Percentiles rank a stretch among this genome's conserved stretches.
These are phyloP conservation scores for Sinhomidia bicolor DNA, from an alignment of 2,888 invertebrate species.

Conservation along the genomic window DNA sequence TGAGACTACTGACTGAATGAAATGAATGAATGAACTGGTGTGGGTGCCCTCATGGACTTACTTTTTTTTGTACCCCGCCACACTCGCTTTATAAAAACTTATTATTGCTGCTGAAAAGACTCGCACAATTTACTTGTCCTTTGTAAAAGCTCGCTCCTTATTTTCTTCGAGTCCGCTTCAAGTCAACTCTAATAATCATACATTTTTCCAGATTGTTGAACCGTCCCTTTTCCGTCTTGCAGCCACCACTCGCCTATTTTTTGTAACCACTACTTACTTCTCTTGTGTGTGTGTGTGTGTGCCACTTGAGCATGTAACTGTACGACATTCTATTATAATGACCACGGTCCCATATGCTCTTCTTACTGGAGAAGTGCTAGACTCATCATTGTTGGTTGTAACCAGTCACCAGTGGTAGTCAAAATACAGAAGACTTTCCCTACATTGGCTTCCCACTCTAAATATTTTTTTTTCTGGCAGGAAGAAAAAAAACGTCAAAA, in stretches of 20 bases:
- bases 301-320: slow-evolving; percentile 39
- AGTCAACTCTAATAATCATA: slow-evolving; percentile 14
- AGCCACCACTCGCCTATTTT: background rate
- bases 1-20: background rate
- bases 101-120: background rate
- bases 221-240: background rate
- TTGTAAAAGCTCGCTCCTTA: background rate
- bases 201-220: slow-evolving; percentile 50
- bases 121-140: background rate
- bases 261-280: background rate
- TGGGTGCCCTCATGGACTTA: slow-evolving; percentile 14
- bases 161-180: background rate
- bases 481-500: slow-evolving; percentile 42
- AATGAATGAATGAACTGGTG: background rate
- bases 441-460: background rate
- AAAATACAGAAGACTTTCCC: background rate
- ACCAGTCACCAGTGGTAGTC: background rate
- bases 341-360: background rate
- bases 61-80: no score
- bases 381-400: background rate
- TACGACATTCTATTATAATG: slow-evolving; percentile 6
- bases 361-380: background rate
- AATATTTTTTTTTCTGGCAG: background rate
- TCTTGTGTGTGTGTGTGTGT: background rate
- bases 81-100: background rate